Evolutionary conservation across 1,140 invertebrate genomes (phyloP).

Genomic region (Drosophila oshimai): DNA sequence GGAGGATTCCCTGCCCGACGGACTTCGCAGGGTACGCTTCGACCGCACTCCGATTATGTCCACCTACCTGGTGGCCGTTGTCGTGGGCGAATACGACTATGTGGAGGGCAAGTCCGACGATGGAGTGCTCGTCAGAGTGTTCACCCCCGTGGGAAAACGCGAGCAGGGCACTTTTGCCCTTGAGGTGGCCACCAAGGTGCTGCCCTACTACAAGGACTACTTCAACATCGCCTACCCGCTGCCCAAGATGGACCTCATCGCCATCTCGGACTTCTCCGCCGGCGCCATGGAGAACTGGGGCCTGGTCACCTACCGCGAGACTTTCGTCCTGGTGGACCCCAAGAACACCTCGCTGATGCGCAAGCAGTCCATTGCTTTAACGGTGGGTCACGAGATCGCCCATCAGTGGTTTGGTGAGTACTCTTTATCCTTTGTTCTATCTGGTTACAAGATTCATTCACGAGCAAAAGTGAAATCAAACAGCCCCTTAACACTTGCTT

Average conservation of each 20-base stretch:
- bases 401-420: conserved; percentile 92
- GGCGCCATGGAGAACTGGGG: conserved; percentile 99
- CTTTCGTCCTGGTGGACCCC: conserved; percentile 91
- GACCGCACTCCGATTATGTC: conserved; percentile 97
- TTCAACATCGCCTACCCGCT: conserved; percentile 97
- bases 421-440: neutral
- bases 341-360: conserved; percentile 91
- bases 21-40: conserved; percentile 88
- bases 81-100: conserved; percentile 97
- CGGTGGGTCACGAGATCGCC: conserved; percentile 94
- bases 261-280: conserved; percentile 95
- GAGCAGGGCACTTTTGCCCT: conserved; percentile 96
- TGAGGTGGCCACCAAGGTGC: conserved; percentile 91
- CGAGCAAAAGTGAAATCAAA: too few species aligned
- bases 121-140: conserved; percentile 94
- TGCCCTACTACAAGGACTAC: conserved; percentile 97
- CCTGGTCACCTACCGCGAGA: conserved; percentile 88
- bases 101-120: conserved; percentile 91
- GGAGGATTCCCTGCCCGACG: conserved; percentile 83
- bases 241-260: conserved; percentile 97
- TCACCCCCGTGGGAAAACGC: conserved; percentile 95
- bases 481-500: too few species aligned
- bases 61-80: conserved; percentile 96
- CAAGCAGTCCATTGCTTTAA: conserved; percentile 93
- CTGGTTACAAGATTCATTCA: neutral